Evolutionary conservation across 92 coral and sea anemone genomes (phyloP), one percentile per base, ranked within the genome.

Genomic region (Epizoanthus fatuus): DNA sequence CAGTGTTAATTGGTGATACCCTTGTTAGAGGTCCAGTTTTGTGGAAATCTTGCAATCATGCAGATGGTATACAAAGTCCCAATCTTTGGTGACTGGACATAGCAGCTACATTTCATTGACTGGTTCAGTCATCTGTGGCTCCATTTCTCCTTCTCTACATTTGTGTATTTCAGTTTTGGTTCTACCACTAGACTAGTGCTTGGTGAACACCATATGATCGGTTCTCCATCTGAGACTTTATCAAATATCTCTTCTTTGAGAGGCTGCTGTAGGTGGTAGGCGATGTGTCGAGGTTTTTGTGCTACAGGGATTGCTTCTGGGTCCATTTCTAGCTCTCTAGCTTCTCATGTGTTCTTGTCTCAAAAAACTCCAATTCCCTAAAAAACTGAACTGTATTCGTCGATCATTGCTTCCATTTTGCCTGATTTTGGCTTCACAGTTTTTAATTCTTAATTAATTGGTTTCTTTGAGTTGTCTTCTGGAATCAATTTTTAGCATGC

Each of bases 401-500:
- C 2, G 35, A 29, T 1, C 35, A 29, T 29, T 29, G 35, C 35
- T 29, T 29, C 32, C 35, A 29, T 29, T 29, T 29, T 29, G 35
- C 2, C 35, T 29, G 35, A 29, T 29, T 29, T 29, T 29, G 35
- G 35, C 35, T 29, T 29, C 2, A 29, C 35, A 29, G 35, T 29
- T 29, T 29, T 29, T 29, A 29, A 29, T 29, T 29, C 35, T 29
- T 11, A 71, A 51, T 85, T 92, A 0, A 29, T 29, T 29, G 29
- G 86, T 71, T 70, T 89, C 91, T 74, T 58, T 81, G 5, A 92
- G 79, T 22, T 54, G 85, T 90, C 91, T 3, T 89, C 90, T 6
- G 86, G 88, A 7, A 7, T 88, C 90, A 47, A 88, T 91, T 52
- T 79, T 87, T 6, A 88, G 90, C 86, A 89, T 89, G 72, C 83